A percentile compares a stretch with the other conserved stretches of the same genome.
Conservation (phyloP, 2,888 invertebrate genomes). For the Ethmia dodecea region DNA sequence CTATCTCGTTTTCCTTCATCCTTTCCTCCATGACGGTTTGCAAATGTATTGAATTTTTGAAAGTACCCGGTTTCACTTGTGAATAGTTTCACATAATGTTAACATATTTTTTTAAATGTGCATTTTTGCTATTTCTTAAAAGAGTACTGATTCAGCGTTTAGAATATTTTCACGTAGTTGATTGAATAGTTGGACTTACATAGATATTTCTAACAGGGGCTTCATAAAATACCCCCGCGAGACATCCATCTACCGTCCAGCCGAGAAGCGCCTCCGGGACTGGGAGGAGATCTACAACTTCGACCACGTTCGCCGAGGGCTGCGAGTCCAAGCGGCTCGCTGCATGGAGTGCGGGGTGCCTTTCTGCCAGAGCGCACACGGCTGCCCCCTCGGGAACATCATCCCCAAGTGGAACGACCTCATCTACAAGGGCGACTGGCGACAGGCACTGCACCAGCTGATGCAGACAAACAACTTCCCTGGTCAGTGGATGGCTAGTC, state of each 20-base stretch:
- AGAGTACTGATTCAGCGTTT: too few species aligned
- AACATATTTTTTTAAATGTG: too few species aligned
- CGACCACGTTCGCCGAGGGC: conserved; percentile 90
- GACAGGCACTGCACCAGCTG: conserved; percentile 93
- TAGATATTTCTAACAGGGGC: conserved; percentile 83
- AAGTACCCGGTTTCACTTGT: too few species aligned
- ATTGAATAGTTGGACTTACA: too few species aligned
- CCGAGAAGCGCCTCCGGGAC: conserved; percentile 91
- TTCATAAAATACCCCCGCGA: conserved; percentile 98
- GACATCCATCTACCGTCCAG: conserved; percentile 89
- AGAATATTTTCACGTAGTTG: too few species aligned
- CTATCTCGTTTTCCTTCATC: too few species aligned
- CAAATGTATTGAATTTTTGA: too few species aligned
- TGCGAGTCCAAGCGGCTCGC: conserved; percentile 93
- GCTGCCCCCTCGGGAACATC: conserved; percentile 98
- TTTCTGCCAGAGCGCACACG: conserved; percentile 89
- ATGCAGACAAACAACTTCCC: conserved; percentile 99
- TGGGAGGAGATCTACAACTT: conserved; percentile 98
- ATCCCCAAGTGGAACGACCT: conserved; percentile 99
- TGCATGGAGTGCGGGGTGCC: conserved; percentile 99
- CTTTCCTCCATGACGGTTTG: too few species aligned
- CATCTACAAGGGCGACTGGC: conserved; percentile 96
- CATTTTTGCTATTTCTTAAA: too few species aligned
- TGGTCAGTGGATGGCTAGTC: too few species aligned
- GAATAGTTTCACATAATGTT: too few species aligned